Percentiles rank a stretch among this genome's conserved stretches.
Evolutionary conservation across 2,888 invertebrate genomes (phyloP).

Genomic region (Hypena proboscidalis): DNA sequence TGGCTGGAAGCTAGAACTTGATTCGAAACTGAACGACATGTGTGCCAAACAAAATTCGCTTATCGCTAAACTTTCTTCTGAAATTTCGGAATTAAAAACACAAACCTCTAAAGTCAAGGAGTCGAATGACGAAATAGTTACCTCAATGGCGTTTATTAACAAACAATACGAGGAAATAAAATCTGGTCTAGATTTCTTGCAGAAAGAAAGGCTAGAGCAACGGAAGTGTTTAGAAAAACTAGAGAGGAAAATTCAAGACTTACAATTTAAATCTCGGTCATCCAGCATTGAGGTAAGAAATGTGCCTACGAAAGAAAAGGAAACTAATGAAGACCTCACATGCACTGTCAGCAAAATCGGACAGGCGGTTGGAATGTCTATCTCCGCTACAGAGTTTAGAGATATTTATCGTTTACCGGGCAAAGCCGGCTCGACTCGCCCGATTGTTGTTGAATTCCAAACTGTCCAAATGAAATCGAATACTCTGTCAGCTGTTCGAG

Average conservation of each 20-base stretch:
- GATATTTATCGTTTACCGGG: no score
- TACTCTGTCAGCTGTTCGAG: not conserved
- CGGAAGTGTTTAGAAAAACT: not conserved
- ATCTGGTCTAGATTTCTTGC: no score
- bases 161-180: no score
- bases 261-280: no score
- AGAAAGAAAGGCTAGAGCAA: no score
- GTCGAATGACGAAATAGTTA: constrained; percentile 4
- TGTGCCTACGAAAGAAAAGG: no score
- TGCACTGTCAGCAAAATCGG: not conserved
- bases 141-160: no score
- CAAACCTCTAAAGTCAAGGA: not conserved
- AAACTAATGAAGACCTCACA: no score
- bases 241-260: constrained; percentile 6
- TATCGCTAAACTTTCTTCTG: not conserved
- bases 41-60: not conserved
- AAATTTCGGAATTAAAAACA: constrained; percentile 2
- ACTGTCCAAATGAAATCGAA: not conserved
- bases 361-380: not conserved
- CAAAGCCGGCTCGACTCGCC: no score
- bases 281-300: no score
- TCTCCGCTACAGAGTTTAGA: no score
- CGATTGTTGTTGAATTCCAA: no score
- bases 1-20: constrained; percentile 1
- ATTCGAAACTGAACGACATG: not conserved